Conservation (phyloP, 2,888 invertebrate species). For the Rhabditophanes sp. region DNA sequence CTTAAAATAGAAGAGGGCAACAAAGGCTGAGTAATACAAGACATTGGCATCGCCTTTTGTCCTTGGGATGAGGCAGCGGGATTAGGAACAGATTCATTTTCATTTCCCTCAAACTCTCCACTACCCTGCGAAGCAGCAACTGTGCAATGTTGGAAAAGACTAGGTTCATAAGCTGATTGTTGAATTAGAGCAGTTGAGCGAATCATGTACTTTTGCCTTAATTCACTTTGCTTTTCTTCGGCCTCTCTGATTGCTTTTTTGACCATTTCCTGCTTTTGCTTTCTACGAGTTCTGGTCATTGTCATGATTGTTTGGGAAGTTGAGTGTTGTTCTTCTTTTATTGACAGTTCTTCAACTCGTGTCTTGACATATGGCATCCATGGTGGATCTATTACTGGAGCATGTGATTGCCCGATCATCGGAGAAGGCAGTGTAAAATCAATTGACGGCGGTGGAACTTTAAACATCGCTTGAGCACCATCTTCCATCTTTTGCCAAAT, state of each 20-base stretch:
- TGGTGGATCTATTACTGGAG: slow-evolving; percentile 64
- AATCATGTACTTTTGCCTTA: slow-evolving; percentile 15
- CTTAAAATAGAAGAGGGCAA: slow-evolving; percentile 93
- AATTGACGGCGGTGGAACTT: slow-evolving; percentile 94
- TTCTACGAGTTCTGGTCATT: slow-evolving; percentile 91
- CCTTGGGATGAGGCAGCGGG: neutral
- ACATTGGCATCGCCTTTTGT: slow-evolving; percentile 21
- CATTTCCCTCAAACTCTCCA: slow-evolving; percentile 3
- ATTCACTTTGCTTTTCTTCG: slow-evolving; percentile 60
- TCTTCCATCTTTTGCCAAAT: slow-evolving; percentile 99
- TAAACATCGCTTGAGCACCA: slow-evolving; percentile 80
- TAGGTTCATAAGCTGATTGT: slow-evolving; percentile 89
- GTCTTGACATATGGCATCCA: slow-evolving; percentile 96
- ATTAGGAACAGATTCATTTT: slow-evolving; percentile 2
- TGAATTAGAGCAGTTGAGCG: slow-evolving; percentile 67
- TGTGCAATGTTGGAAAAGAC: slow-evolving; percentile 57
- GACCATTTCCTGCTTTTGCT: slow-evolving; percentile 94
- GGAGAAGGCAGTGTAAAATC: slow-evolving; percentile 97
- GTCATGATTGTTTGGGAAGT: slow-evolving; percentile 57
- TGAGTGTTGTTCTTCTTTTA: slow-evolving; percentile 71
- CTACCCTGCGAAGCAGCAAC: slow-evolving; percentile 3
- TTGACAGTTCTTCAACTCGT: slow-evolving; percentile 93
- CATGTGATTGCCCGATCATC: slow-evolving; percentile 70
- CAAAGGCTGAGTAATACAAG: slow-evolving; percentile 60
- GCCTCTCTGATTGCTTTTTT: slow-evolving; percentile 82